A percentile compares a stretch with the other conserved stretches of the same genome.
Evolutionary conservation across 2,113 vertebrate genomes (phyloP).

Genomic region (Dicrurus megarhynchus): DNA sequence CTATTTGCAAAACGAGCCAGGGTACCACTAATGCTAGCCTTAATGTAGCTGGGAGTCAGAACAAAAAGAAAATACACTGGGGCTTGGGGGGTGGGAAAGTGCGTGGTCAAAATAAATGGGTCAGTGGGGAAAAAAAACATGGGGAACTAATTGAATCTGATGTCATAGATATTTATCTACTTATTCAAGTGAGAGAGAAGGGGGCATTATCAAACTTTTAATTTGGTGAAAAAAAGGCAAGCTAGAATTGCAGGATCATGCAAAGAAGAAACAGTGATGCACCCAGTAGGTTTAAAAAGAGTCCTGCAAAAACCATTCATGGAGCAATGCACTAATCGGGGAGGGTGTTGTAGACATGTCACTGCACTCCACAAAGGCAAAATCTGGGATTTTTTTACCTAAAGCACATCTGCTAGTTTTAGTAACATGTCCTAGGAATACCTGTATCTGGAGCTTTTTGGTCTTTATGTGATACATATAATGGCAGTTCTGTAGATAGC

Average conservation of each 20-base stretch:
- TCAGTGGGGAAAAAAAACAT: neutral
- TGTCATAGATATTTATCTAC: neutral
- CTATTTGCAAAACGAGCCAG: slow-evolving; percentile 49
- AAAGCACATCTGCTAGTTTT: neutral
- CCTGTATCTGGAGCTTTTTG: neutral
- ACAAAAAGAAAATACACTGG: slow-evolving; percentile 7
- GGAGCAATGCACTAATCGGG: neutral
- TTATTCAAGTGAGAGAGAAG: neutral
- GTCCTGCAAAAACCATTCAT: neutral
- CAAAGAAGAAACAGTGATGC: neutral
- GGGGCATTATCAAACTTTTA: neutral
- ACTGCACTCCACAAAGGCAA: slow-evolving; percentile 3
- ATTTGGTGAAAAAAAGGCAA: neutral
- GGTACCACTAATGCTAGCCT: slow-evolving; percentile 68
- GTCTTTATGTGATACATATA: neutral
- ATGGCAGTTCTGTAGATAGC: neutral
- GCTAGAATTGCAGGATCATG: neutral
- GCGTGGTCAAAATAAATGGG: neutral
- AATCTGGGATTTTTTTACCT: slow-evolving; percentile 10
- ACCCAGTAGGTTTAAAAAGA: neutral
- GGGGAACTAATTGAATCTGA: neutral
- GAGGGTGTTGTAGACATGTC: neutral
- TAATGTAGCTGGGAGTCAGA: slow-evolving; percentile 42
- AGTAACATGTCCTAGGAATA: neutral
- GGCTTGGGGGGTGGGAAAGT: slow-evolving; percentile 25